Conservation (phyloP, 2,888 invertebrate species). For the Emmelina monodactyla region DNA sequence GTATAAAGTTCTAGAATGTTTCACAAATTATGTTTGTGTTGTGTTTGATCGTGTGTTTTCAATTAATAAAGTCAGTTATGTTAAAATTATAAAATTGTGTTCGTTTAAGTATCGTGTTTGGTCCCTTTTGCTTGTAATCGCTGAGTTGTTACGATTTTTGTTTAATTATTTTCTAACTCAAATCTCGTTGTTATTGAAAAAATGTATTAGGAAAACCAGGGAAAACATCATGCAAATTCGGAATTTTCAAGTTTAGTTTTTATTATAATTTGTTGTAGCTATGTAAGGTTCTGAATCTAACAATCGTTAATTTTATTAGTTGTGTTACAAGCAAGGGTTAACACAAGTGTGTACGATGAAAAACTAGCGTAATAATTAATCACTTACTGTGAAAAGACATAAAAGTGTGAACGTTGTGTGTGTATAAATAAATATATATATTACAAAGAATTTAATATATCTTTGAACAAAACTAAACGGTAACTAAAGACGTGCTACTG, state of each 20-base stretch:
- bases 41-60: slow-evolving; percentile 30
- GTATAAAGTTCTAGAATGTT: slow-evolving; percentile 42
- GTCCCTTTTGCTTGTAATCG: slow-evolving; percentile 65
- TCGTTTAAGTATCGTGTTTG: slow-evolving; percentile 58
- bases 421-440: slow-evolving; percentile 20
- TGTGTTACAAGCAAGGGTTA: slow-evolving; percentile 66
- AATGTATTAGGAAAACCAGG: slow-evolving; percentile 12
- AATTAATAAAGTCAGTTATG: slow-evolving; percentile 45
- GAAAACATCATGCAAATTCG: slow-evolving; percentile 11
- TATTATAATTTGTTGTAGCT: neutral
- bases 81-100: too few species aligned
- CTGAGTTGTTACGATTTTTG: slow-evolving; percentile 34
- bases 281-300: slow-evolving; percentile 23
- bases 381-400: too few species aligned
- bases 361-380: too few species aligned
- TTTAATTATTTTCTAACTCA: slow-evolving; percentile 24
- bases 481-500: slow-evolving; percentile 49
- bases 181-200: neutral
- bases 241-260: slow-evolving; percentile 18
- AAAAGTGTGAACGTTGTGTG: neutral
- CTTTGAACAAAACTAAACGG: slow-evolving; percentile 53
- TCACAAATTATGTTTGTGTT: slow-evolving; percentile 20
- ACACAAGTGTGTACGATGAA: too few species aligned
- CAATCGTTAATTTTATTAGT: slow-evolving; percentile 55
- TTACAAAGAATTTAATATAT: slow-evolving; percentile 32